phyloP scores from a whole-genome alignment of 2,797 vertebrate genomes.

The Euthynnus affinis region DNA sequence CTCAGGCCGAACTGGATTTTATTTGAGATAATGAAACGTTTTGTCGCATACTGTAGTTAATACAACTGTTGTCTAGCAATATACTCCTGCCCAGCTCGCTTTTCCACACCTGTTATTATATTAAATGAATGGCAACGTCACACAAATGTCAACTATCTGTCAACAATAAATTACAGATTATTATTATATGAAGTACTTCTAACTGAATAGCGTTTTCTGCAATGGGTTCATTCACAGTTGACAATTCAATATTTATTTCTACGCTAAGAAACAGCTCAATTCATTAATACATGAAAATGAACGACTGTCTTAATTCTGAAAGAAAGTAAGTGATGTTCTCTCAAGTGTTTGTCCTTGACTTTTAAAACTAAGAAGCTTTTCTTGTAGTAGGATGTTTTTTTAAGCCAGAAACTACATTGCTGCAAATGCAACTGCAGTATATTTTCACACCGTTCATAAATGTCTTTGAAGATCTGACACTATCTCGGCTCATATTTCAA shows the following conservation, averaged over 20 bases:
- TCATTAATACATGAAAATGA: not conserved
- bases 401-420: not conserved
- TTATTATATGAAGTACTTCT: not conserved
- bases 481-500: not conserved
- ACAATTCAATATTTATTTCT: constrained; percentile 10
- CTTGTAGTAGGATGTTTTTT: not conserved
- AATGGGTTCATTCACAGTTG: not conserved
- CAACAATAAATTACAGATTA: not conserved
- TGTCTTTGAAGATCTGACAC: not conserved
- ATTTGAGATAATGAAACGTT: constrained; percentile 8
- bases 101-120: constrained; percentile 10
- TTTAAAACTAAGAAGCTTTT: not conserved
- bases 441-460: constrained; percentile 19
- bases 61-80: not conserved
- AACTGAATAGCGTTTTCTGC: not conserved
- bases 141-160: not conserved
- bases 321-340: not conserved
- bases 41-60: not conserved
- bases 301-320: not conserved
- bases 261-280: too few relatives aligned
- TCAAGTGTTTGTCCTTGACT: not conserved
- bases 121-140: constrained; percentile 15
- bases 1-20: constrained; percentile 33
- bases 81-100: constrained; percentile 6
- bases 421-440: not conserved